These are phyloP conservation scores for Cistogaster globosa DNA, from an alignment of 2,888 invertebrate species.

Conservation along the genomic window DNA sequence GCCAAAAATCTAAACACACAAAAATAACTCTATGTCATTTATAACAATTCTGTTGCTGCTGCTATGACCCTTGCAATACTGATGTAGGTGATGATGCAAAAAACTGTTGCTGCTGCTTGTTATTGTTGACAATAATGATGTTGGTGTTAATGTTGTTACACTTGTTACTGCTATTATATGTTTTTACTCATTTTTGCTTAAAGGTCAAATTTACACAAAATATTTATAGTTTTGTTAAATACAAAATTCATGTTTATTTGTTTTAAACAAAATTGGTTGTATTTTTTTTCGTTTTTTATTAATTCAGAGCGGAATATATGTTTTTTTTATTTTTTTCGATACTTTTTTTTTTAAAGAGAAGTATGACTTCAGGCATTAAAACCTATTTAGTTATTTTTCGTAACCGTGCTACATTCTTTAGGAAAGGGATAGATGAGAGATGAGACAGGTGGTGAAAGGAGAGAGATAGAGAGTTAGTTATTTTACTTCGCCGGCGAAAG, in stretches of 20 bases:
- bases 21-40: neutral
- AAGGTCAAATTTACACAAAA: slow-evolving; percentile 34
- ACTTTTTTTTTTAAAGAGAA: too few species aligned
- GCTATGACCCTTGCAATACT: slow-evolving; percentile 5
- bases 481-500: too few species aligned
- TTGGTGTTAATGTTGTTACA: slow-evolving; percentile 58
- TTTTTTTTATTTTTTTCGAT: too few species aligned
- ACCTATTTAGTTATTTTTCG: too few species aligned
- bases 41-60: neutral
- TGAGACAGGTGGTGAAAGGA: too few species aligned
- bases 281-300: neutral
- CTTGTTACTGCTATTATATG: slow-evolving; percentile 24
- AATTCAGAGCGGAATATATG: neutral
- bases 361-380: too few species aligned
- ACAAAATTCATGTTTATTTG: slow-evolving; percentile 39
- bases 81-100: neutral
- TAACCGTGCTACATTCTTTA: too few species aligned
- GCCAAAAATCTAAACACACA: neutral
- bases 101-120: slow-evolving; percentile 7
- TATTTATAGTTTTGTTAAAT: slow-evolving; percentile 40
- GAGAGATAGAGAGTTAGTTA: too few species aligned
- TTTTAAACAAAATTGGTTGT: slow-evolving; percentile 12
- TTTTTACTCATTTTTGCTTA: slow-evolving; percentile 9
- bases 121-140: too few species aligned
- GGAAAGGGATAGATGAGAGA: too few species aligned